Evolutionary conservation across 2,797 vertebrate species (phyloP).

Genomic region (Alosa sapidissima): DNA sequence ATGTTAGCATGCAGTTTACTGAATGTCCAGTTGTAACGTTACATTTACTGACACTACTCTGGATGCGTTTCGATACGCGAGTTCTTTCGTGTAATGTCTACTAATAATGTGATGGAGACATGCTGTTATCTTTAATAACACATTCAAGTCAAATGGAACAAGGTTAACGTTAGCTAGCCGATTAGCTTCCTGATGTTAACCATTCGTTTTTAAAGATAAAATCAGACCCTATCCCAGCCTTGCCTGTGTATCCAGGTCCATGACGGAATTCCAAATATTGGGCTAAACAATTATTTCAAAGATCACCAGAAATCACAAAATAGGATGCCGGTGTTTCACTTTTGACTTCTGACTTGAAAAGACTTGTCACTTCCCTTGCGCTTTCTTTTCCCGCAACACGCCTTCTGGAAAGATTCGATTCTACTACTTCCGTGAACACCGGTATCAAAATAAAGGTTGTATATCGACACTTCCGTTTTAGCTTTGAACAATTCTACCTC

Average conservation of each 20-base stretch:
- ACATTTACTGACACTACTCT: not conserved
- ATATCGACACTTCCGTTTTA: not conserved
- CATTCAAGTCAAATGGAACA: not conserved
- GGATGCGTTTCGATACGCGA: not conserved
- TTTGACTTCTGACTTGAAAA: not conserved
- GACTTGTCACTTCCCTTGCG: slow-evolving; percentile 12
- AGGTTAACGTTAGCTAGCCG: not conserved
- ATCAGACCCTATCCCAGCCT: too few species aligned
- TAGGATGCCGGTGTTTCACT: not conserved
- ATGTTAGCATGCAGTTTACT: too few species aligned
- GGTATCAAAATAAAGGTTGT: slow-evolving; percentile 3
- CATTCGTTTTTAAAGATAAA: not conserved
- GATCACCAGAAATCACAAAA: not conserved
- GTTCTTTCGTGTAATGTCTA: not conserved
- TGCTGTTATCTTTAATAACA: not conserved
- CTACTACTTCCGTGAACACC: not conserved
- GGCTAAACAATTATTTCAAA: not conserved
- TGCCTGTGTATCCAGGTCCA: slow-evolving; percentile 1
- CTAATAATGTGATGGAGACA: not conserved
- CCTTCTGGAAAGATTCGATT: not conserved
- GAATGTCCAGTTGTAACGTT: too few species aligned
- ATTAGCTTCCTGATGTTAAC: not conserved
- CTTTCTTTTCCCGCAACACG: slow-evolving; percentile 7
- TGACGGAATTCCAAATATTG: not conserved
- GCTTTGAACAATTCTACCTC: too few species aligned